Evolutionary conservation across 2,888 invertebrate species (phyloP).

Genomic region (Chironomus tentans): DNA sequence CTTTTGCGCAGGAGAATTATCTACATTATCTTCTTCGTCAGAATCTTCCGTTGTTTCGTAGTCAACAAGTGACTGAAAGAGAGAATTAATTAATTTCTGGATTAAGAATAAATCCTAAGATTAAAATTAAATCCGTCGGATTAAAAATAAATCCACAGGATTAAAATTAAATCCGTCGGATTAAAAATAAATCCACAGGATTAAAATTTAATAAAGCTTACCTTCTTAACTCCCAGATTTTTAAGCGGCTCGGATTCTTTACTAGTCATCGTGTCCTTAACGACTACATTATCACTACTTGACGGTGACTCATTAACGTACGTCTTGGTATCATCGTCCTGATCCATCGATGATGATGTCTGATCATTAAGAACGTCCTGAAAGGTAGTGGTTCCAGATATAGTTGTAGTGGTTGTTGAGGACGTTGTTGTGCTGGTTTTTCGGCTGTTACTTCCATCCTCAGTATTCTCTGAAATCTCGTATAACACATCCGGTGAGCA

Average conservation of each 20-base stretch:
- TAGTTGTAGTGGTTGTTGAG: no score
- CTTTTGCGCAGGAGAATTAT: slow-evolving; percentile 39
- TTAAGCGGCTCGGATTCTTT: not conserved
- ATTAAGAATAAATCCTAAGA: no score
- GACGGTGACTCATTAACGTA: not conserved
- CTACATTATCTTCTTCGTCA: slow-evolving; percentile 78
- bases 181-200: no score
- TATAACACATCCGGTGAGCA: not conserved
- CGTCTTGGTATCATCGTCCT: not conserved
- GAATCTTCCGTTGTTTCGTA: slow-evolving; percentile 97
- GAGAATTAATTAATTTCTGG: not conserved
- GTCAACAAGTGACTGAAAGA: slow-evolving; percentile 77
- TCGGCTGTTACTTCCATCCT: not conserved
- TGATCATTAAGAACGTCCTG: not conserved
- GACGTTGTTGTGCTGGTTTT: no score
- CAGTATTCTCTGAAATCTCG: not conserved
- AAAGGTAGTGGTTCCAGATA: not conserved
- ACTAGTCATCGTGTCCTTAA: not conserved
- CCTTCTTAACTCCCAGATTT: slow-evolving; percentile 42
- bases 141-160: no score
- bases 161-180: no score
- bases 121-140: no score
- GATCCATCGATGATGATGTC: not conserved
- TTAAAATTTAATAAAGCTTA: no score
- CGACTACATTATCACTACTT: not conserved